Percentiles rank a stretch among this genome's conserved stretches.
Evolutionary conservation across 2,888 invertebrate species (phyloP).

Genomic region (Opisthograptis luteolata): DNA sequence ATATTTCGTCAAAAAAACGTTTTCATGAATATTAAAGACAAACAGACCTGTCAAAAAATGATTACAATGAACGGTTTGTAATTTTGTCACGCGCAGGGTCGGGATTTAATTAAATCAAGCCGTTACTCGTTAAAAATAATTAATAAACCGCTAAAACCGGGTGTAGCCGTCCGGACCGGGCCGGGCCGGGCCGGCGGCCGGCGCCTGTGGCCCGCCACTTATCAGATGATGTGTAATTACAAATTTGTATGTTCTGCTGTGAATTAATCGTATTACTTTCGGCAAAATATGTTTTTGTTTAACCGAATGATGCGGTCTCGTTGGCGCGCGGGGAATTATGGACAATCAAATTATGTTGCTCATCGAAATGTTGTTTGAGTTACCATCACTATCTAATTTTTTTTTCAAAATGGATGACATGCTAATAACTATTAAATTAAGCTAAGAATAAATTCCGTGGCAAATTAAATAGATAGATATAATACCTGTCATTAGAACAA

Average conservation of each 20-base stretch:
- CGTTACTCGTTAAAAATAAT: slow-evolving; percentile 39
- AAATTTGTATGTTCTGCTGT: slow-evolving; percentile 3
- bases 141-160: slow-evolving; percentile 23
- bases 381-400: too few species aligned
- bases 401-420: too few species aligned
- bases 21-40: slow-evolving; percentile 46
- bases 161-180: not conserved
- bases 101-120: slow-evolving; percentile 45
- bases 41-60: slow-evolving; percentile 48
- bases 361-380: too few species aligned
- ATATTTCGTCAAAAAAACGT: slow-evolving; percentile 22
- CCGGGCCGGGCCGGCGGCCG: not conserved
- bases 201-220: slow-evolving; percentile 1
- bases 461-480: too few species aligned
- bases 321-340: too few species aligned
- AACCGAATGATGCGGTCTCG: not conserved
- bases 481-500: too few species aligned
- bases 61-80: slow-evolving; percentile 43
- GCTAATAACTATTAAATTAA: too few species aligned
- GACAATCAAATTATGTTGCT: too few species aligned
- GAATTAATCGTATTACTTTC: slow-evolving; percentile 10
- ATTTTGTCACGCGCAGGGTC: slow-evolving; percentile 43
- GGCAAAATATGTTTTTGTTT: not conserved
- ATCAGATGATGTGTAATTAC: slow-evolving; percentile 17
- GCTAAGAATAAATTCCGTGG: too few species aligned